phyloP scores from a whole-genome alignment of 2,797 vertebrate species.

The Pygocentrus nattereri region DNA sequence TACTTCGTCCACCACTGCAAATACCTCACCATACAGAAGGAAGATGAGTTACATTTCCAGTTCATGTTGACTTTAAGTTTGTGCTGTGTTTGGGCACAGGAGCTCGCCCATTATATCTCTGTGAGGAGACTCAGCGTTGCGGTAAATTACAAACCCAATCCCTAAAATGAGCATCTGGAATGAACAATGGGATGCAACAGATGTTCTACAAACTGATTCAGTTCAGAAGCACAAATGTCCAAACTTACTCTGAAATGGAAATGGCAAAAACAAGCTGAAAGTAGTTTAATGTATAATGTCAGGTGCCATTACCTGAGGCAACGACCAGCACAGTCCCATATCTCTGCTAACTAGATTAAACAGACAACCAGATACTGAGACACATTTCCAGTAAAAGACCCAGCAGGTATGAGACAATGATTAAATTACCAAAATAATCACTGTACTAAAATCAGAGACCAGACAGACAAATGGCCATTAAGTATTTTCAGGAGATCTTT shows the following conservation, averaged over 20 bases:
- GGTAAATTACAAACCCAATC: conserved; percentile 40
- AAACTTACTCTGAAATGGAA: too few species aligned
- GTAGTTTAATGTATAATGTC: neutral
- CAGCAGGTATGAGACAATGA: neutral
- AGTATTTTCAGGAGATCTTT: too few species aligned
- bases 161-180: conserved; percentile 6
- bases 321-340: neutral
- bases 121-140: conserved; percentile 1
- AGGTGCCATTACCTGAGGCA: neutral
- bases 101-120: neutral
- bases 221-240: neutral
- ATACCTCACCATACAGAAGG: too few species aligned
- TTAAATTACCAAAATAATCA: too few species aligned
- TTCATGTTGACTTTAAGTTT: neutral
- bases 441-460: too few species aligned
- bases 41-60: too few species aligned
- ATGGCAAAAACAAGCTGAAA: too few species aligned
- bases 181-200: neutral
- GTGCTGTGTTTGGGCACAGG: neutral
- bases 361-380: neutral
- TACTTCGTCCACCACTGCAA: too few species aligned
- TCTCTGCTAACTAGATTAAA: neutral
- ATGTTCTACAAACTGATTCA: neutral
- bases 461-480: too few species aligned
- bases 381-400: neutral